Evolutionary conservation across 2,888 invertebrate genomes (phyloP).

Genomic region (Drosophila meridiana): DNA sequence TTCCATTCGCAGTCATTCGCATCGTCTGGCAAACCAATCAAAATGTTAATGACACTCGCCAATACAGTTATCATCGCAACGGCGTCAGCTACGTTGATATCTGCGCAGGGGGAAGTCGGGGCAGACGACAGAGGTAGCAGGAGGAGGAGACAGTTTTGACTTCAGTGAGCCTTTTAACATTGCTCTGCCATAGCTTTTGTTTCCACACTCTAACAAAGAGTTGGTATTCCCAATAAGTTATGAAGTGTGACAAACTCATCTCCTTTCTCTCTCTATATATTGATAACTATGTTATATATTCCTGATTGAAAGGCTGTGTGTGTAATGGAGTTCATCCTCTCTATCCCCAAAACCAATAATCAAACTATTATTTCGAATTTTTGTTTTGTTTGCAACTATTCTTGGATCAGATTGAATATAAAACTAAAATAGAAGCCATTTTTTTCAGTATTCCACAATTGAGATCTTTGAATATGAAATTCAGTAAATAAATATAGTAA

Average conservation of each 20-base stretch:
- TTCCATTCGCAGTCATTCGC: constrained; percentile 5
- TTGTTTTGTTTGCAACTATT: too few species aligned
- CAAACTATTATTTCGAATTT: too few species aligned
- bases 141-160: constrained; percentile 17
- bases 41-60: constrained; percentile 85
- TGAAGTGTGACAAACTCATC: not conserved
- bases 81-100: constrained; percentile 43
- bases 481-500: too few species aligned
- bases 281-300: too few species aligned
- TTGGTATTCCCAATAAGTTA: not conserved
- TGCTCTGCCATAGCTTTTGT: constrained; percentile 30
- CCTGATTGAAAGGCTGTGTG: too few species aligned
- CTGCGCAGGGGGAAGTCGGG: not conserved
- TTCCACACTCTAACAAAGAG: not conserved
- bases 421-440: too few species aligned
- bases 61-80: constrained; percentile 82
- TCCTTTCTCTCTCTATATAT: not conserved
- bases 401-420: too few species aligned
- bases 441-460: too few species aligned
- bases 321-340: too few species aligned
- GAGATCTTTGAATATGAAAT: too few species aligned
- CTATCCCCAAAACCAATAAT: too few species aligned
- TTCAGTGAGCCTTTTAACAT: constrained; percentile 74
- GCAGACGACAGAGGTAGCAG: not conserved
- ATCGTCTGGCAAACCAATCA: constrained; percentile 69